Evolutionary conservation across 2,113 vertebrate species (phyloP).

Genomic region (Mola mola): DNA sequence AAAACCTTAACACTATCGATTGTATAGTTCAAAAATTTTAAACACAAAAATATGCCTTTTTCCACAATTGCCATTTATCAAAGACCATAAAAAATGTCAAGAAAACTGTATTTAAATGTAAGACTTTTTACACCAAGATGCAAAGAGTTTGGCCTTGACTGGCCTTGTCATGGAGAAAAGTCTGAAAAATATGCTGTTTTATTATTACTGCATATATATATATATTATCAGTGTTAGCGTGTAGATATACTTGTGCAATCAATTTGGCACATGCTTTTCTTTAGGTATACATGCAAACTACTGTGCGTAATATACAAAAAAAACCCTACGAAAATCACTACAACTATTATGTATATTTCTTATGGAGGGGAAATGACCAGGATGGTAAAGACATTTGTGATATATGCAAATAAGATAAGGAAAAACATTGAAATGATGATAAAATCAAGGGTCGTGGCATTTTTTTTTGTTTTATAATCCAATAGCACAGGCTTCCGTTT

Average conservation of each 20-base stretch:
- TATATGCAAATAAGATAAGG: neutral
- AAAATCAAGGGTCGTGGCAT: neutral
- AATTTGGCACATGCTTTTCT: neutral
- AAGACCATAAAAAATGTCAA: neutral
- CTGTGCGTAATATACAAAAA: neutral
- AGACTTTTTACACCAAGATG: neutral
- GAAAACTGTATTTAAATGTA: slow-evolving; percentile 13
- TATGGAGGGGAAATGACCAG: neutral
- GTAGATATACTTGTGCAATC: neutral
- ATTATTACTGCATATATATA: neutral
- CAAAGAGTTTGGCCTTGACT: neutral
- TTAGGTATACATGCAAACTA: neutral
- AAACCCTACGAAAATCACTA: neutral
- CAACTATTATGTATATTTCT: neutral
- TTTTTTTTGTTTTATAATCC: neutral
- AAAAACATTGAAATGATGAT: neutral
- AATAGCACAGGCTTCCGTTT: neutral
- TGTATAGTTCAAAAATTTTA: slow-evolving; percentile 19
- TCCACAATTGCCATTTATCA: slow-evolving; percentile 10
- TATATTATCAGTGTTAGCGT: neutral
- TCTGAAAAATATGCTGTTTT: neutral
- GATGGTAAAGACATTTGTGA: neutral
- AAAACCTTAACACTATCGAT: slow-evolving; percentile 21
- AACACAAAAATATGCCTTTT: slow-evolving; percentile 20
- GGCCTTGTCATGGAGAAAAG: neutral